A percentile compares a stretch with the other conserved stretches of the same genome.
These are phyloP conservation scores for Protodeltote pygarga DNA, from an alignment of 2,888 invertebrate species.

Conservation along the genomic window DNA sequence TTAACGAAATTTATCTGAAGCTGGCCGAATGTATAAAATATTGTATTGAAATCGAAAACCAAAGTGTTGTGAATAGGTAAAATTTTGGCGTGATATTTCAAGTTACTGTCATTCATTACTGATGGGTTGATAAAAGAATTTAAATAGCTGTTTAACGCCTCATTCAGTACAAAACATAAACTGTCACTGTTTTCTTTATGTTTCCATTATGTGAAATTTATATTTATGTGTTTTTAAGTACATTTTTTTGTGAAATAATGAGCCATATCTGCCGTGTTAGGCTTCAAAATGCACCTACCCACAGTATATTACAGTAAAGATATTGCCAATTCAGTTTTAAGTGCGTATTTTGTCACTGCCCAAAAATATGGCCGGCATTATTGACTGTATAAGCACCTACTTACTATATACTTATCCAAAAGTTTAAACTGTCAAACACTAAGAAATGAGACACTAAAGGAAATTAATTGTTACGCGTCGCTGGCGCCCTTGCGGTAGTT, in stretches of 20 bases:
- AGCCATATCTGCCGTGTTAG: conserved; percentile 8
- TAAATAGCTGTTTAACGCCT: conserved; percentile 9
- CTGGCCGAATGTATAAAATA: conserved; percentile 60
- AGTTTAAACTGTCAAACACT: no score
- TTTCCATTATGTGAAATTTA: conserved; percentile 20
- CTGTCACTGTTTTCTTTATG: conserved; percentile 19
- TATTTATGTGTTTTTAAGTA: conserved; percentile 17
- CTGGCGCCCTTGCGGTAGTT: no score
- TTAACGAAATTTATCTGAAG: conserved; percentile 53
- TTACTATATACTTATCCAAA: no score
- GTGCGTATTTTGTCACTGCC: not conserved
- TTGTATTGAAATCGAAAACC: conserved; percentile 54
- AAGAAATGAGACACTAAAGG: no score
- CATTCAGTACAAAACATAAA: conserved; percentile 10
- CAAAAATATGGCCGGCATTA: not conserved
- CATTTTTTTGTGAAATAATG: conserved; percentile 22
- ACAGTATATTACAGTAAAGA: not conserved
- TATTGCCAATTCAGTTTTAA: not conserved
- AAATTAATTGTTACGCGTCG: no score
- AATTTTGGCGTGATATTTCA: conserved; percentile 7
- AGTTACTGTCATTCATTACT: conserved; percentile 10
- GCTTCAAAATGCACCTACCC: conserved; percentile 1
- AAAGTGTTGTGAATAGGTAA: conserved; percentile 22
- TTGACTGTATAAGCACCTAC: no score
- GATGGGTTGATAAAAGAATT: conserved; percentile 14